These are phyloP conservation scores for Orthonevra nobilis DNA, from an alignment of 2,888 invertebrate genomes.

Conservation along the genomic window DNA sequence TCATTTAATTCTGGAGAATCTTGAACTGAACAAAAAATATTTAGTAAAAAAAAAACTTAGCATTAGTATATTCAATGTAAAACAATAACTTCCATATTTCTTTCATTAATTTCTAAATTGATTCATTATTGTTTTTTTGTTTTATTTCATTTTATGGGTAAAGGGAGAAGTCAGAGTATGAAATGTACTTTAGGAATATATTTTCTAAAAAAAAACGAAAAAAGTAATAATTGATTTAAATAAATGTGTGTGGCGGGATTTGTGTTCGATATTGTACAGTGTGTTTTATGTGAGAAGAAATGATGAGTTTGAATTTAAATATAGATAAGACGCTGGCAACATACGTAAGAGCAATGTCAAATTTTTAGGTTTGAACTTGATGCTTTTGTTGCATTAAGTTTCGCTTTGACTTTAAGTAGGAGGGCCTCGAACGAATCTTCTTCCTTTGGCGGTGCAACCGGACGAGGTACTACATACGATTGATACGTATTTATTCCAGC, in stretches of 20 bases:
- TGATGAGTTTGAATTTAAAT: constrained; percentile 28
- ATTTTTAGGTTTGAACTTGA: constrained; percentile 50
- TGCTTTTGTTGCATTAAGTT: constrained; percentile 76
- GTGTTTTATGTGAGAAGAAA: constrained; percentile 16
- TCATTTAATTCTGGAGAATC: constrained; percentile 28
- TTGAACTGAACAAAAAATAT: constrained; percentile 34
- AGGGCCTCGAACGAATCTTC: constrained; percentile 79
- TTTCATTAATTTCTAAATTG: constrained; percentile 27
- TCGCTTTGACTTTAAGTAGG: constrained; percentile 78
- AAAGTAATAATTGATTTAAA: constrained; percentile 19
- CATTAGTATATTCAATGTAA: constrained; percentile 26
- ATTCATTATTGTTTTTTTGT: constrained; percentile 33
- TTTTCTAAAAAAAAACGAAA: background rate
- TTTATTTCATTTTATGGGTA: constrained; percentile 14
- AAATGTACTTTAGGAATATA: background rate
- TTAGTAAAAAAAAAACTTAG: constrained; percentile 28
- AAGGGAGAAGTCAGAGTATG: background rate
- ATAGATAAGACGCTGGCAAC: constrained; percentile 17
- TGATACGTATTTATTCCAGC: constrained; percentile 79
- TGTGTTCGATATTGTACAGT: constrained; percentile 43
- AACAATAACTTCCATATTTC: constrained; percentile 17
- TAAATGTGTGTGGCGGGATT: constrained; percentile 43
- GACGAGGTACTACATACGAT: constrained; percentile 76
- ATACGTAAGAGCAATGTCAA: constrained; percentile 38
- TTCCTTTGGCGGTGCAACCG: constrained; percentile 72